These are phyloP conservation scores for Sanderia malayensis DNA, from an alignment of 30 jellyfish, hydroid and myxozoan genomes.

Conservation along the genomic window DNA sequence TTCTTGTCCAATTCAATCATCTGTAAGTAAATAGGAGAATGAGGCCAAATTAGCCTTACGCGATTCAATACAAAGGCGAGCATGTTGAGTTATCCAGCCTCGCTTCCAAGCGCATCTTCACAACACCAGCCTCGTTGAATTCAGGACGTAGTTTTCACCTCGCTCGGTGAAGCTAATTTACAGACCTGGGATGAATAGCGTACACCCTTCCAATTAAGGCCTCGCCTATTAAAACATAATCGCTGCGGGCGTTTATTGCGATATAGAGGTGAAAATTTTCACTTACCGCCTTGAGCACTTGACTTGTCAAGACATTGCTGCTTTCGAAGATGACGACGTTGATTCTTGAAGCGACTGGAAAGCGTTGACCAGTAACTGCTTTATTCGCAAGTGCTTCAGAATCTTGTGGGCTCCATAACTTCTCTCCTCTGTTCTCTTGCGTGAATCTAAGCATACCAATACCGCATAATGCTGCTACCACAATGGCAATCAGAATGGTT, in stretches of 20 bases:
- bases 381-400: constrained; percentile 63
- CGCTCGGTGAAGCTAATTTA: not conserved
- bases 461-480: constrained; percentile 62
- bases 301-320: constrained; percentile 53
- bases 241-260: too few species aligned
- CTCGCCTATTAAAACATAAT: too few species aligned
- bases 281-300: constrained; percentile 59
- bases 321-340: constrained; percentile 52
- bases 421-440: constrained; percentile 82
- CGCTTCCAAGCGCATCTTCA: not conserved
- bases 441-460: constrained; percentile 58
- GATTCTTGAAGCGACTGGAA: constrained; percentile 53
- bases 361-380: constrained; percentile 33
- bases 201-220: too few species aligned
- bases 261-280: too few species aligned
- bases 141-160: too few species aligned
- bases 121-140: too few species aligned
- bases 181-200: too few species aligned
- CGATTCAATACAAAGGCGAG: not conserved
- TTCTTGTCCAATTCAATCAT: constrained; percentile 40
- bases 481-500: constrained; percentile 42
- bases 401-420: constrained; percentile 75
- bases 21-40: constrained; percentile 11
- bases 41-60: not conserved
- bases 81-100: not conserved